Base-by-base conservation (phyloP, 2,888 invertebrate species). In the Parascotia fuliginaria region DNA sequence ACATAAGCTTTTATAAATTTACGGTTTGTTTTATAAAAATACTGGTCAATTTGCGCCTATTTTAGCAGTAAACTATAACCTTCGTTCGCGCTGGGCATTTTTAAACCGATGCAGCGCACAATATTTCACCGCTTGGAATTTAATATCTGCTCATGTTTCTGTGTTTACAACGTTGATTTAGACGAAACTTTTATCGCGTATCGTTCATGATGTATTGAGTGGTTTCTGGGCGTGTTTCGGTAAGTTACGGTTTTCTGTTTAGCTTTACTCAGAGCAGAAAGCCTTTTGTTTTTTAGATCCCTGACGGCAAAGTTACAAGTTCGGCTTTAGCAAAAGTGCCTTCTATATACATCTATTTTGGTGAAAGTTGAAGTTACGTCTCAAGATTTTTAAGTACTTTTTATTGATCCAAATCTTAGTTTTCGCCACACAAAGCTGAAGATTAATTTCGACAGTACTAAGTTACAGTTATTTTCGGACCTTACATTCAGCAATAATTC, bases 111-210 rank as follows among this genome's bases (percentile, higher is more conserved):
- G 47, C 44, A 51, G n/a, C 49, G 22, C 13, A 42, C 65, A 37
- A 62, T 68, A 65, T 62, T 65, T 67, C 52, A 56, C 55, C 27
- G 52, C 47, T 42, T 42, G 54, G 63, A 61, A 66, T 61, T 69
- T 65, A 69, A 70, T 71, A 71, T 60, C 50, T 44, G 40, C 55
- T 38, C 59, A 55, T 62, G 60, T 65, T 67, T 65, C 65, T 55
- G 60, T 65, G 60, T 70, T 64, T 58, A 70, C 65, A 53, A 43
- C 52, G 57, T 50, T 54, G 56, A 65, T 60, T 65, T 62, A 65
- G 54, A 51, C 44, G 31, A 11, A 42, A 38, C 40, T 56, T 46
- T 46, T 42, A 42, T 42, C 33, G 6, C n/a, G 22, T n/a, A 31
- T 1, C 27, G 38, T 33, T 11, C 27, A 15, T 37, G 29, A 28